These are phyloP conservation scores for Aphelenchoides fujianensis DNA, from an alignment of 1,140 invertebrate species.

Conservation along the genomic window DNA sequence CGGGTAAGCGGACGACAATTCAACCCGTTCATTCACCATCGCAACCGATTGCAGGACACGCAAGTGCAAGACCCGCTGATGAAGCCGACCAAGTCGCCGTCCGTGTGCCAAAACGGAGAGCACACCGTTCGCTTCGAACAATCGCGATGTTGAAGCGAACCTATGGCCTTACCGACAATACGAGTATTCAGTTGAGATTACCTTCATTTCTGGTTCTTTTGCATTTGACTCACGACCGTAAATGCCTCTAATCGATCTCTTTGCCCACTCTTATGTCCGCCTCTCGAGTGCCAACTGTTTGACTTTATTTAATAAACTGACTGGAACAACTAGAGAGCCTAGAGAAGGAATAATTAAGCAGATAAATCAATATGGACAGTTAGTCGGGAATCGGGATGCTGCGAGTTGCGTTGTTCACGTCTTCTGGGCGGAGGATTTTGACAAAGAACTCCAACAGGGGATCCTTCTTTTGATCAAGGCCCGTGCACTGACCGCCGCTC, in stretches of 20 bases:
- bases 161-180: too few relatives aligned
- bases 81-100: neutral
- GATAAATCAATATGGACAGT: neutral
- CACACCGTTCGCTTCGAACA: neutral
- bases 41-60: neutral
- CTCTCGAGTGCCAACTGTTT: too few relatives aligned
- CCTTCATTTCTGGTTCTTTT: too few relatives aligned
- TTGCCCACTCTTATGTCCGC: too few relatives aligned
- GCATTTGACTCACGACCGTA: too few relatives aligned
- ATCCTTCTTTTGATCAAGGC: conserved; percentile 45
- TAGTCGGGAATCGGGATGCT: conserved; percentile 5
- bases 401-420: neutral
- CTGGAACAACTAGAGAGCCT: neutral
- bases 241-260: too few relatives aligned
- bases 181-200: too few relatives aligned
- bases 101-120: neutral
- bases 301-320: neutral
- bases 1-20: neutral
- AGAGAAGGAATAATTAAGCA: too few relatives aligned
- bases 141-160: neutral
- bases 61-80: conserved; percentile 8
- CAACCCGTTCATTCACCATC: neutral
- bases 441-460: conserved; percentile 36
- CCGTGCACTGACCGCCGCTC: conserved; percentile 33
- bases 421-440: conserved; percentile 1